Evolutionary conservation across 1,140 invertebrate genomes (phyloP).

Genomic region (Diprion similis): DNA sequence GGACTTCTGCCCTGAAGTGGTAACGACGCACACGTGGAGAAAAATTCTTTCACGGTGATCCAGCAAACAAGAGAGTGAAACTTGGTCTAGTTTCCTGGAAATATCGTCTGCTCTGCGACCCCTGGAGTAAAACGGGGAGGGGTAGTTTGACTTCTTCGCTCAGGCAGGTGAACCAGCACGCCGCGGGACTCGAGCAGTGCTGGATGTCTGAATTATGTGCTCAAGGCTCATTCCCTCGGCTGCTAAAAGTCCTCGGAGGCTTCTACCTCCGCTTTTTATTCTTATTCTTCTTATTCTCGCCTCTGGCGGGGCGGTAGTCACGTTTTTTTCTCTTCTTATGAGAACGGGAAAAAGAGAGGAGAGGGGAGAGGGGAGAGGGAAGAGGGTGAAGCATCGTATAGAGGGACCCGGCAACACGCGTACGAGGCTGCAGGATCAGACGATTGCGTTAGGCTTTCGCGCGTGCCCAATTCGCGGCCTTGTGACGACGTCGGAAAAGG

Average conservation of each 20-base stretch:
- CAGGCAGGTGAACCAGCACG: not conserved
- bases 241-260: slow-evolving; percentile 4
- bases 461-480: not conserved
- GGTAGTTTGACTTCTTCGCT: no score
- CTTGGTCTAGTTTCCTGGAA: no score
- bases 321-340: not conserved
- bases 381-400: not conserved
- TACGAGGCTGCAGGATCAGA: not conserved
- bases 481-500: no score
- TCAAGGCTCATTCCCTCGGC: slow-evolving; percentile 1
- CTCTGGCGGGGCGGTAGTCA: not conserved
- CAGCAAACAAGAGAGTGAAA: not conserved
- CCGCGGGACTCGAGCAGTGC: not conserved
- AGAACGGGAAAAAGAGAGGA: not conserved
- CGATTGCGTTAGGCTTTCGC: not conserved
- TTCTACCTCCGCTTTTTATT: no score
- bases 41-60: not conserved
- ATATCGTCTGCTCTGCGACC: no score
- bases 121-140: no score
- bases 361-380: not conserved
- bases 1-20: no score
- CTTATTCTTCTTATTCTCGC: not conserved
- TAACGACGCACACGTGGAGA: no score
- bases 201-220: not conserved
- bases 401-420: not conserved